Conservation (phyloP, 2,113 vertebrate species). For the Xenopus tropicalis region DNA sequence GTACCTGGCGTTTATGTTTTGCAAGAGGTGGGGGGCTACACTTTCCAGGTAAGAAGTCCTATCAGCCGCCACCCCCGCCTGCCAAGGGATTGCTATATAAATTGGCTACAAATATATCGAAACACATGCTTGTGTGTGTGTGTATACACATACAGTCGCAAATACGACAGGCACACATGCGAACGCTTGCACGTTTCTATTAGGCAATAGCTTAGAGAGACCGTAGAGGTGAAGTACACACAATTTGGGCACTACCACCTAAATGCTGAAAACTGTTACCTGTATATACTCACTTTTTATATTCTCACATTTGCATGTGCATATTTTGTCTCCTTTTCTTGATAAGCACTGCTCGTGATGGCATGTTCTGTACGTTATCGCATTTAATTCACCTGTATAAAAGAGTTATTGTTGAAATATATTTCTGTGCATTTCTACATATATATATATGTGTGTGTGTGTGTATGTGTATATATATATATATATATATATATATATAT, state of each 20-base stretch:
- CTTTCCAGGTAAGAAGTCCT: conserved; percentile 26
- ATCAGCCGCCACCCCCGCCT: not conserved
- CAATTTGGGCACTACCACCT: not conserved
- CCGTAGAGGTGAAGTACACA: no score
- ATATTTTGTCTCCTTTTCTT: not conserved
- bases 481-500: conserved; percentile 9
- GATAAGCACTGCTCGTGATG: no score
- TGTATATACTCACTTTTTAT: not conserved
- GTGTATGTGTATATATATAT: conserved; percentile 4
- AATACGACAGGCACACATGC: not conserved
- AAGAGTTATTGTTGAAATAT: no score
- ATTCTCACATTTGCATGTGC: not conserved
- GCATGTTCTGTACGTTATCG: no score
- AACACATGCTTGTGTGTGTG: not conserved
- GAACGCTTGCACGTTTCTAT: not conserved
- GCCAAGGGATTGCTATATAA: not conserved
- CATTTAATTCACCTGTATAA: no score
- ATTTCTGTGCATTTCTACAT: not conserved
- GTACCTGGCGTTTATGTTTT: conserved; percentile 48
- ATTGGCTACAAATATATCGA: no score
- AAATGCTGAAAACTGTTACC: no score
- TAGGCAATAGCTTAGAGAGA: no score
- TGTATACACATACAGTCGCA: not conserved
- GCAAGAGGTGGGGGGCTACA: conserved; percentile 24
- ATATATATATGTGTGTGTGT: not conserved